These are phyloP conservation scores for Hemicordylus capensis DNA, from an alignment of 2,113 vertebrate species.

Conservation along the genomic window DNA sequence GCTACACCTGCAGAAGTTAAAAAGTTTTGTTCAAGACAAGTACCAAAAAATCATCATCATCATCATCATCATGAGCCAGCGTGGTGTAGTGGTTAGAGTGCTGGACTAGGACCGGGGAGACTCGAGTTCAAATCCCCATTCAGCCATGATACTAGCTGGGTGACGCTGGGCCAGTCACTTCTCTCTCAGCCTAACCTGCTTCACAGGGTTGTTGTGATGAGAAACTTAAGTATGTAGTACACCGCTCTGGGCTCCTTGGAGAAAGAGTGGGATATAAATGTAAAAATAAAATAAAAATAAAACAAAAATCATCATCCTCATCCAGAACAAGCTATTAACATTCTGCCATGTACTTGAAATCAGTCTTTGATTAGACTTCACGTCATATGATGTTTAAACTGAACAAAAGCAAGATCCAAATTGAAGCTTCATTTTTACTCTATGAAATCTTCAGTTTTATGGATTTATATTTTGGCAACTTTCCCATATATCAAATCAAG, in stretches of 20 bases:
- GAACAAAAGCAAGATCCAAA: background rate
- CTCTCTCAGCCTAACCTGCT: no score
- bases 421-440: background rate
- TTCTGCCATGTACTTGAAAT: background rate
- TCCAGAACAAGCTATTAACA: background rate
- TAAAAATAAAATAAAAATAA: no score
- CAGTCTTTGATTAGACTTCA: background rate
- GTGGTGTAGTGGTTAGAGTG: no score
- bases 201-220: no score
- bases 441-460: background rate
- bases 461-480: background rate
- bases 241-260: no score
- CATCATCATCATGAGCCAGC: no score
- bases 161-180: no score
- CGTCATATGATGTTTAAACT: background rate
- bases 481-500: background rate
- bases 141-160: no score
- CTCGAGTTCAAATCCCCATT: no score
- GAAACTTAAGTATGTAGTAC: no score
- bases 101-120: no score
- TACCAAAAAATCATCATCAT: background rate
- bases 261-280: no score
- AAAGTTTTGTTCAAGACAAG: slow-evolving; percentile 48
- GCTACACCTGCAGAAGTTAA: slow-evolving; percentile 87
- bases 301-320: background rate